Conservation (phyloP, 2,888 invertebrate species). For the Silvanus unidentatus region DNA sequence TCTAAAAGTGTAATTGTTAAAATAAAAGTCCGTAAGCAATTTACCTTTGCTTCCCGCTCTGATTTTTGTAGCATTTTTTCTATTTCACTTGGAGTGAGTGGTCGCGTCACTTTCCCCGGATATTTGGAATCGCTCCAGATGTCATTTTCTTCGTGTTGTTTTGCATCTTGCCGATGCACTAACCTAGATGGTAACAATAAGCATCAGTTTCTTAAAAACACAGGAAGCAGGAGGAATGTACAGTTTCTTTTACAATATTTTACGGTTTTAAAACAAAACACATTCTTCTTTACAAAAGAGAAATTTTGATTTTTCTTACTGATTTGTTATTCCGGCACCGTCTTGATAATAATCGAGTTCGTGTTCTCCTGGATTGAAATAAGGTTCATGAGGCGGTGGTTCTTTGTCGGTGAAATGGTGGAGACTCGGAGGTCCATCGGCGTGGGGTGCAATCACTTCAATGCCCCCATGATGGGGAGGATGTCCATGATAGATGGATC, state of each 20-base stretch:
- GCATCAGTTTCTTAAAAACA: no score
- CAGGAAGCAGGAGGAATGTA: no score
- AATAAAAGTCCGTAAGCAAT: no score
- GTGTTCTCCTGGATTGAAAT: slow-evolving; percentile 20
- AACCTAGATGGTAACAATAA: no score
- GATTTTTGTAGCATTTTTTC: slow-evolving; percentile 49
- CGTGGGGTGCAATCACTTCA: slow-evolving; percentile 25
- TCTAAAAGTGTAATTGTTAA: background rate
- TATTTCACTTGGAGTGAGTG: slow-evolving; percentile 44
- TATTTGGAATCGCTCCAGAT: slow-evolving; percentile 53
- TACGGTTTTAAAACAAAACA: no score
- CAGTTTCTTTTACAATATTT: no score
- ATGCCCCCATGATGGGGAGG: slow-evolving; percentile 7
- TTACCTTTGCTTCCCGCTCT: slow-evolving; percentile 52
- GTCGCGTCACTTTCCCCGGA: slow-evolving; percentile 20
- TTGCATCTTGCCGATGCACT: slow-evolving; percentile 13
- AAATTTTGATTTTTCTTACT: slow-evolving; percentile 16
- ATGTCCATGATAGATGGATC: slow-evolving; percentile 10
- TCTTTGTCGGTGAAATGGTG: slow-evolving; percentile 11
- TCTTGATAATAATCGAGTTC: slow-evolving; percentile 20
- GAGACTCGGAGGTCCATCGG: slow-evolving; percentile 20
- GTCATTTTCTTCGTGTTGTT: slow-evolving; percentile 53
- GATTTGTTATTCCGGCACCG: slow-evolving; percentile 16
- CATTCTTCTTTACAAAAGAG: background rate
- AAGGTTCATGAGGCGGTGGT: slow-evolving; percentile 9